A percentile compares a stretch with the other conserved stretches of the same genome.
phyloP scores from a whole-genome alignment of 2,888 invertebrate genomes.

The Disparrhopalites patrizii region DNA sequence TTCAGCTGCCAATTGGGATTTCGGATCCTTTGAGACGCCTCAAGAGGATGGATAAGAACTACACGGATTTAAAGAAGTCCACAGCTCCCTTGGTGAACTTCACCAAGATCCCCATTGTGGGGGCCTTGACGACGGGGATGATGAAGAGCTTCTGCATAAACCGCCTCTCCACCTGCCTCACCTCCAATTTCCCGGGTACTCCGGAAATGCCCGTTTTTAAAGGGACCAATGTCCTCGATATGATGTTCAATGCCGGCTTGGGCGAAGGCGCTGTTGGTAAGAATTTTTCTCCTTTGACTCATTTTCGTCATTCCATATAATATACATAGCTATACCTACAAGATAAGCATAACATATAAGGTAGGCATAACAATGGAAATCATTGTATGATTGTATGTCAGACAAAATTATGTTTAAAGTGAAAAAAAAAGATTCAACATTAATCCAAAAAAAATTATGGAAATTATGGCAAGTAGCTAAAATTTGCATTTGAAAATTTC shows the following conservation, averaged over 20 bases:
- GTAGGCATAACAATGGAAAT: neutral
- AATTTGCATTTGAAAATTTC: too few relatives aligned
- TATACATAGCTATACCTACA: neutral
- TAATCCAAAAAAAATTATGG: too few relatives aligned
- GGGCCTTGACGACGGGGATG: conserved; percentile 22
- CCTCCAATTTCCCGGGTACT: conserved; percentile 43
- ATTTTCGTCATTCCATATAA: neutral
- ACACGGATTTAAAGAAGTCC: conserved; percentile 32
- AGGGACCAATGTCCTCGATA: conserved; percentile 25
- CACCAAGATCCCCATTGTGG: conserved; percentile 38
- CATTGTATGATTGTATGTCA: neutral
- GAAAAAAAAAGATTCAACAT: too few relatives aligned
- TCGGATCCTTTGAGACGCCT: conserved; percentile 36
- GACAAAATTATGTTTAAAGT: too few relatives aligned
- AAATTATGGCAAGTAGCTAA: too few relatives aligned
- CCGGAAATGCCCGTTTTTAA: conserved; percentile 26
- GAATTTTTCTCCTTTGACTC: neutral
- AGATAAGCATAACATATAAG: neutral
- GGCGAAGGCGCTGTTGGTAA: conserved; percentile 29
- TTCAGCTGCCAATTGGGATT: conserved; percentile 36
- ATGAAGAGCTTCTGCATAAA: conserved; percentile 35
- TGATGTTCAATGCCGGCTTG: conserved; percentile 32
- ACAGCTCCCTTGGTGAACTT: conserved; percentile 41
- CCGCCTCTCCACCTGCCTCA: conserved; percentile 39
- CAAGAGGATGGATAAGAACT: conserved; percentile 30